Evolutionary conservation across 2,888 invertebrate species (phyloP), one percentile per base, ranked within the genome.

Genomic region (Trissonchulus latispiculum): DNA sequence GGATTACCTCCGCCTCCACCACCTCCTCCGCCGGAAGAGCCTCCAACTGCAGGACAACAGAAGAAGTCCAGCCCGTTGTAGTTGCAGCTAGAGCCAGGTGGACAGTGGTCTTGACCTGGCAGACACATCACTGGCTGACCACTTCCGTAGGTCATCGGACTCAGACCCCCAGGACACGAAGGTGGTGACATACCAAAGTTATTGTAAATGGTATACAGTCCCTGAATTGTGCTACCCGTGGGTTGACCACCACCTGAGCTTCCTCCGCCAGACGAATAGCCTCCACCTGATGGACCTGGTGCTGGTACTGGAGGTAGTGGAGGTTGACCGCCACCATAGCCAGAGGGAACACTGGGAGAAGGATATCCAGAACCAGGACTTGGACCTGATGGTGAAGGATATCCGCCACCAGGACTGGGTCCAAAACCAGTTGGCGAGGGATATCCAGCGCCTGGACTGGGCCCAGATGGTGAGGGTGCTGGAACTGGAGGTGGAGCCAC

Each of bases 41-140:
- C n/a, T n/a, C n/a, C 71, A 69, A 2, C 33, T 2, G 31, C 73
- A 31, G 75, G 75, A 67, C 75, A 75, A 31, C 75, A 75, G 48
- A 59, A 70, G 61, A 64, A 73, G 36, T 72, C 75, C 18, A 75
- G 36, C 1, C 75, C 75, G 36, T 75, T 75, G 73, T 68, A 75
- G 32, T 33, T 61, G 68, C 75, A 75, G 31, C 66, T 70, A n/a
- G 66, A 59, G 1, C 35, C 37, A 1, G 73, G 75, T 32, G 75
- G 75, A 48, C 73, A 75, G 18, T 71, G 78, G 59, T 81, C 78
- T 75, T 78, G 78, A 72, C 82, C 82, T 61, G 82, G 82, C 29
- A 82, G 75, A 66, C 82, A 82, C 79, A 80, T 78, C 2, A 82
- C 79, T 36, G 81, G 79, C 3, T 78, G 74, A 36, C 78, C 78